Conservation (phyloP, 2,113 vertebrate species). For the Cyprinus carpio region DNA sequence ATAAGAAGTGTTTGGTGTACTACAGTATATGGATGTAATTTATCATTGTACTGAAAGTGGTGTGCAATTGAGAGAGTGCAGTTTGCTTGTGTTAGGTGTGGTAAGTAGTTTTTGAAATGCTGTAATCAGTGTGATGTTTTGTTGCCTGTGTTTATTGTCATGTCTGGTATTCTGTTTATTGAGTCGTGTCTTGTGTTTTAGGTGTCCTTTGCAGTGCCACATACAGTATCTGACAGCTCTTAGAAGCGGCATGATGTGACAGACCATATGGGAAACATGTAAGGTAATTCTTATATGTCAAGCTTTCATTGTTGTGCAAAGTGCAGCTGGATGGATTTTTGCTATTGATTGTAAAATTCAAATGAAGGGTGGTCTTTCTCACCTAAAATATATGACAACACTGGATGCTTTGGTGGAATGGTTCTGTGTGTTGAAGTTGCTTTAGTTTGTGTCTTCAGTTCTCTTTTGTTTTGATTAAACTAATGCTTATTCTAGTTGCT, state of each 20-base stretch:
- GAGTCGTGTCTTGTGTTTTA: neutral
- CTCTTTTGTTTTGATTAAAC: too few species aligned
- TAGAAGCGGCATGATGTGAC: neutral
- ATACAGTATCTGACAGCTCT: slow-evolving; percentile 19
- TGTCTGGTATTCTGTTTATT: neutral
- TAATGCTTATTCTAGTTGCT: neutral
- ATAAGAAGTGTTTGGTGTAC: slow-evolving; percentile 3
- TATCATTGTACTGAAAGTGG: neutral
- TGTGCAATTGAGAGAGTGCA: neutral
- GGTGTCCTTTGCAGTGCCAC: neutral
- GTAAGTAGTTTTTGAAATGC: slow-evolving; percentile 13
- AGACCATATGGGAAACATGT: slow-evolving; percentile 20
- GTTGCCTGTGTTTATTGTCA: neutral
- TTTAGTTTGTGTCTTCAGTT: too few species aligned
- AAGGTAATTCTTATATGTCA: neutral
- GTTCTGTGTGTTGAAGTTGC: too few species aligned
- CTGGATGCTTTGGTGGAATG: neutral
- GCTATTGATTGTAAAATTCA: neutral
- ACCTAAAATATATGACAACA: neutral
- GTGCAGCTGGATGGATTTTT: neutral
- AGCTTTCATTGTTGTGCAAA: neutral
- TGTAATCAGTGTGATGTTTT: slow-evolving; percentile 2
- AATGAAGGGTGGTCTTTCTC: neutral
- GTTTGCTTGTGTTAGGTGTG: neutral
- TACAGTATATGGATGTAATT: slow-evolving; percentile 20